Conservation (phyloP, 2,888 invertebrate genomes). For the Drosophila multiciliata region DNA sequence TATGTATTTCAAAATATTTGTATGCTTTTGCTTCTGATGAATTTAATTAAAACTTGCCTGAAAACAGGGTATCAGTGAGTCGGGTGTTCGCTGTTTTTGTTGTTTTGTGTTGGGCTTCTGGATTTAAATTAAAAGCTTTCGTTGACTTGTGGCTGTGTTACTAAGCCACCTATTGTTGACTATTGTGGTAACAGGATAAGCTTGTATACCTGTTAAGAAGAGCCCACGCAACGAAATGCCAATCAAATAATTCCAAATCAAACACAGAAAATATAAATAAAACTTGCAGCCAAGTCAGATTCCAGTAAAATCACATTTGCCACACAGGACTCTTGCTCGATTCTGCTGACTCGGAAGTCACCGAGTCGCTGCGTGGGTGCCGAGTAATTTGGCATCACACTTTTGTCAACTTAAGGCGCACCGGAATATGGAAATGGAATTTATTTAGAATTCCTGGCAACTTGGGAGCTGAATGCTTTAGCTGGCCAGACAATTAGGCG, state of each 20-base stretch:
- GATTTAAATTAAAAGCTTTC: slow-evolving; percentile 4
- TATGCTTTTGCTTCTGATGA: neutral
- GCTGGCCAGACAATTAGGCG: slow-evolving; percentile 59
- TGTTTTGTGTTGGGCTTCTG: slow-evolving; percentile 2
- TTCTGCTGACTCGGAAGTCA: neutral
- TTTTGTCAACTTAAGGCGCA: slow-evolving; percentile 26
- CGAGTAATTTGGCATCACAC: slow-evolving; percentile 40
- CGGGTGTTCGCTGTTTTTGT: neutral
- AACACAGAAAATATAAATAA: slow-evolving; percentile 9
- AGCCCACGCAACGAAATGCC: slow-evolving; percentile 13
- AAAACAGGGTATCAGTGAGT: neutral
- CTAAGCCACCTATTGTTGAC: slow-evolving; percentile 8
- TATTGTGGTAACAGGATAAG: slow-evolving; percentile 3
- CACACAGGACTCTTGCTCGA: slow-evolving; percentile 4
- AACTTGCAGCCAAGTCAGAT: slow-evolving; percentile 11
- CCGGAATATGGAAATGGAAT: slow-evolving; percentile 34
- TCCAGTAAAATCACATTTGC: slow-evolving; percentile 70
- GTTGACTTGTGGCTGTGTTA: neutral
- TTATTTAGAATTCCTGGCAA: neutral
- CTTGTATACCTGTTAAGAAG: slow-evolving; percentile 5
- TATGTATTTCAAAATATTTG: neutral
- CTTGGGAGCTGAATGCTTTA: slow-evolving; percentile 7
- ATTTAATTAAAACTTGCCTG: neutral
- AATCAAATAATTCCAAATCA: slow-evolving; percentile 72
- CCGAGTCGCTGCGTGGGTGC: slow-evolving; percentile 14